These are phyloP conservation scores for Apogon hyalosoma DNA, from an alignment of 2,797 vertebrate genomes.

Conservation along the genomic window DNA sequence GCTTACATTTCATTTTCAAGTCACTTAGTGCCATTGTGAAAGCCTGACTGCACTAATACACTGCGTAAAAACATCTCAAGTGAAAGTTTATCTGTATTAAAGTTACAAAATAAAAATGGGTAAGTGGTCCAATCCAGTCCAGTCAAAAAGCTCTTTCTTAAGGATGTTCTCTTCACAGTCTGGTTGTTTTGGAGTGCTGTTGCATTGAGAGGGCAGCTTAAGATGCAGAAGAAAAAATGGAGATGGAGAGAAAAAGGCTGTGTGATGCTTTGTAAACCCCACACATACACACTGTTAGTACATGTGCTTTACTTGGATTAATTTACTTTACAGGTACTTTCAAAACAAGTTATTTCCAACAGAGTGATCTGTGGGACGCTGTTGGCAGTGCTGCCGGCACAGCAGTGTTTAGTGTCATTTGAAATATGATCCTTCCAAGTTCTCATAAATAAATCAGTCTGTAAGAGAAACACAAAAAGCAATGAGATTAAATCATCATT, in stretches of 20 bases:
- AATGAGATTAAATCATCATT: slow-evolving; percentile 48
- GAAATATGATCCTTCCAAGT: slow-evolving; percentile 17
- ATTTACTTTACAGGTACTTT: slow-evolving; percentile 6
- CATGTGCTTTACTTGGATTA: slow-evolving; percentile 6
- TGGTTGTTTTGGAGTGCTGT: slow-evolving; percentile 17
- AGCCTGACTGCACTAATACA: neutral
- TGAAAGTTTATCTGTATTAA: neutral
- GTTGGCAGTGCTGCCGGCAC: slow-evolving; percentile 19
- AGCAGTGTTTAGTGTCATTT: slow-evolving; percentile 20
- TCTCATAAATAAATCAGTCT: slow-evolving; percentile 53
- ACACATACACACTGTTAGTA: neutral
- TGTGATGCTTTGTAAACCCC: neutral
- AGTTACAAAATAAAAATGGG: neutral
- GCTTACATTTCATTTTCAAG: neutral
- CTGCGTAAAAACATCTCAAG: neutral
- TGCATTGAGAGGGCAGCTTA: neutral
- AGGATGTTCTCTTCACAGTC: slow-evolving; percentile 22
- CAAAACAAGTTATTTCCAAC: slow-evolving; percentile 7
- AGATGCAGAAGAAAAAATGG: neutral
- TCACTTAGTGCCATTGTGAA: too few species aligned
- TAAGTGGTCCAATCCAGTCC: neutral
- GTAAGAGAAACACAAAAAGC: slow-evolving; percentile 29
- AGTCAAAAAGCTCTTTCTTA: slow-evolving; percentile 9
- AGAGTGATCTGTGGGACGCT: slow-evolving; percentile 16
- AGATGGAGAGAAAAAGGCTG: neutral